Percentiles rank a stretch among this genome's conserved stretches.
phyloP scores from a whole-genome alignment of 2,888 invertebrate species.

The Drosophila phalerata region DNA sequence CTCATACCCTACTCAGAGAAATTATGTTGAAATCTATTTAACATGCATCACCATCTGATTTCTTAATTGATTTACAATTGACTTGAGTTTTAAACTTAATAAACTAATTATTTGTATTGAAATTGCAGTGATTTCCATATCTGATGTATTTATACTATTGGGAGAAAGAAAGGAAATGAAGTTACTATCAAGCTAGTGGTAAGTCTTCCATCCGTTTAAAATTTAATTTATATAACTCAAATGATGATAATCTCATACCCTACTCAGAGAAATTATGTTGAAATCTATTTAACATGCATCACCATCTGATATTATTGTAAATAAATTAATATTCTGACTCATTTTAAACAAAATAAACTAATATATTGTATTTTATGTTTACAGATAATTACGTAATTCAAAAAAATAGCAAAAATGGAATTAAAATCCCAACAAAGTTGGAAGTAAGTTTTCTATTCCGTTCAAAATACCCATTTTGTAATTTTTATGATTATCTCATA shows the following conservation, averaged over 20 bases:
- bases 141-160: no score
- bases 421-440: no score
- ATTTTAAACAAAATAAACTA: background rate
- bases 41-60: slow-evolving; percentile 64
- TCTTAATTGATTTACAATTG: background rate
- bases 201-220: background rate
- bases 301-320: slow-evolving; percentile 62
- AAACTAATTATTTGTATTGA: background rate
- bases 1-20: slow-evolving; percentile 61
- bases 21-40: slow-evolving; percentile 61
- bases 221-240: background rate
- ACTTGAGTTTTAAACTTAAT: background rate
- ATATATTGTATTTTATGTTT: background rate
- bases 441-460: slow-evolving; percentile 6
- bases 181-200: background rate
- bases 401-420: background rate
- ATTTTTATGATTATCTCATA: slow-evolving; percentile 66
- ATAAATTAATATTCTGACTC: background rate
- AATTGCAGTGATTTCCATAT: background rate
- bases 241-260: slow-evolving; percentile 65
- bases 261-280: slow-evolving; percentile 54
- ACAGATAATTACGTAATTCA: background rate
- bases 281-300: slow-evolving; percentile 66
- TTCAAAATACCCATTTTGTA: background rate
- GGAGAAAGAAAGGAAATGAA: no score